Evolutionary conservation across 2,113 vertebrate species (phyloP), one percentile per base, ranked within the genome.

Genomic region (Butastur rufipennis): DNA sequence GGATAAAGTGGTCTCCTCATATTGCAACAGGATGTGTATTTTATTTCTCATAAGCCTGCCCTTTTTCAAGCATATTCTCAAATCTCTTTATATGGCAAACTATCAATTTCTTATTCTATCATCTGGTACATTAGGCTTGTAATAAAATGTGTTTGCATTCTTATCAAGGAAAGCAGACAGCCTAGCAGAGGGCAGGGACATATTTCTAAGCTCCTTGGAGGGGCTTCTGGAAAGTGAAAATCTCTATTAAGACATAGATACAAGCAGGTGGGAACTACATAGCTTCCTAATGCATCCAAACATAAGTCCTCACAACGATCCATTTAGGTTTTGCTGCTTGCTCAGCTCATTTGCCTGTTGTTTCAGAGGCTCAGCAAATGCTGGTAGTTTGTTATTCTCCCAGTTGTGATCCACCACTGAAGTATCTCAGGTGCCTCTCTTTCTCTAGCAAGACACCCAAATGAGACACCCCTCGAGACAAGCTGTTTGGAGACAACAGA

Each of bases 1-100:
- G 7, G 86, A 90, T 90, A 36, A 88, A 88, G 91, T 50, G 68
- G 36, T 81, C 78, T 71, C 48, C 45, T 74, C 47, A 8, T 45
- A 72, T 16, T 77, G 50, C 70, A 43, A 26, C 10, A 38, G 48
- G 68, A 61, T 67, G 80, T 79, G 63, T 85, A 65, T 90, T 96
- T 96, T 25, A 67, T 66, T 81, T 66, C 88, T 93, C 15, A 13
- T n/a, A 32, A 45, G 26, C 22, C 50, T 89, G 61, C 50, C 77
- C 56, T 92, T 92, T 81, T 47, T 29, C 61, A 73, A 48, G 23
- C 25, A 15, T 25, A 50, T 78, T 47, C 72, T 95, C 63, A 45
- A 72, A 86, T 56, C 81, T 86, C 81, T 91, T 86, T 66, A 72
- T 70, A 62, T 27, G 58, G 50, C 87, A 85, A 86, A 21, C 78